Evolutionary conservation across 2,888 invertebrate genomes (phyloP), one percentile per base, ranked within the genome.

Genomic region (Plebejus anna): DNA sequence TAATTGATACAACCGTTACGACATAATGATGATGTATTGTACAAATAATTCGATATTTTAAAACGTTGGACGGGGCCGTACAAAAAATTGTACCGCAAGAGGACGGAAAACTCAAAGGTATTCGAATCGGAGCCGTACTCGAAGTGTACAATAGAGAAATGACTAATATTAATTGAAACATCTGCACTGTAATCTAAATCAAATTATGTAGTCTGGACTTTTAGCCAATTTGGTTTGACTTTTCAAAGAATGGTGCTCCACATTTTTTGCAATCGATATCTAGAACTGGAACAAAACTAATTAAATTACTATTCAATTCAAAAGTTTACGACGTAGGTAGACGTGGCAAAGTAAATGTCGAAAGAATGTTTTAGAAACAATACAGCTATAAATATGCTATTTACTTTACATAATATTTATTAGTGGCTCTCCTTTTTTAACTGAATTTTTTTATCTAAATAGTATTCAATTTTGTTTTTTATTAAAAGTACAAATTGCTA

Each of bases 1-100:
- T 91, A 91, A 92, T 91, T 91, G 90, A 89, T 87, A 88, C 83
- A 87, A 92, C 92, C 92, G 93, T 92, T 93, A 92, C 83, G 81
- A 85, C 83, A 85, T 90, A 91, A 91, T 90, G 90, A 90, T 86
- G 85, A 87, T 85, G 89, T 87, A 92, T 91, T 92, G 90, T 91
- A 84, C 82, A 85, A 88, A 89, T 92, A 91, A 92, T 91, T 92
- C 87, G 90, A 89, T 89, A 90, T 88, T 91, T 90, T 88, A 85
- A 88, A 90, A 85, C 83, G 82, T 86, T 84, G 85, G 85, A 85
- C 85, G 83, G 79, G 83, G 81, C 83, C 81, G 83, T 81, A 81
- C 81, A 87, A 89, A 88, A 88, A 87, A 79, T 81, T 79, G 83
- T 87, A 86, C 85, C 85, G 86, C 85, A 85, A 87, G 83, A 81